Conservation (phyloP, 2,113 vertebrate species). For the Muntiacus reevesi region DNA sequence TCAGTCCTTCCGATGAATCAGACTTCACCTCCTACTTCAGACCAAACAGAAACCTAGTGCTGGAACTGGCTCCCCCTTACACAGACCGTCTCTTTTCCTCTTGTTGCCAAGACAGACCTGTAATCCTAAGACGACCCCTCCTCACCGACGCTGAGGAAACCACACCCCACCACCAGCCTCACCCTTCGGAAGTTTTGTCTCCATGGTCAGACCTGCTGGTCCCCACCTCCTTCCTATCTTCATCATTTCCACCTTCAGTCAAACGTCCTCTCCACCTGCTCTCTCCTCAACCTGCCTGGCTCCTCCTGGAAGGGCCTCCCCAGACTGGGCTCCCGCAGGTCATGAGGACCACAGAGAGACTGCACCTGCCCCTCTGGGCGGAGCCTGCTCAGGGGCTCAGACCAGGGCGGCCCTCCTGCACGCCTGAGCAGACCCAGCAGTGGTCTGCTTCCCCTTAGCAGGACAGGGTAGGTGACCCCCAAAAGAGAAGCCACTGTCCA, state of each 20-base stretch:
- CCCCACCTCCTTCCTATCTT: rapidly evolving
- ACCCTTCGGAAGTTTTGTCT: not conserved
- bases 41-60: not conserved
- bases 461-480: not conserved
- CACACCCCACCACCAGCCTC: no score
- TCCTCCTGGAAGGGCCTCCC: not conserved
- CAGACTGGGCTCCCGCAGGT: not conserved
- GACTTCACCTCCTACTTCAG: not conserved
- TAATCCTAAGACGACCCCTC: no score
- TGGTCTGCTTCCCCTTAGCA: not conserved
- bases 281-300: no score
- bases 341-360: not conserved
- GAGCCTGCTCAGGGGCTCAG: not conserved
- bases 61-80: not conserved
- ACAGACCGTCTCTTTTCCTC: not conserved
- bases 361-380: not conserved
- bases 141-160: not conserved
- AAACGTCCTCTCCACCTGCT: no score
- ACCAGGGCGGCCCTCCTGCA: not conserved
- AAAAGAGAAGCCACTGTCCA: not conserved
- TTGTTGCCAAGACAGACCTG: not conserved
- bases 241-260: not conserved
- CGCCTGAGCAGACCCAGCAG: not conserved
- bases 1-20: not conserved
- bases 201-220: no score